Base-by-base conservation (phyloP, 2,113 vertebrate species). In the Strigops habroptila region DNA sequence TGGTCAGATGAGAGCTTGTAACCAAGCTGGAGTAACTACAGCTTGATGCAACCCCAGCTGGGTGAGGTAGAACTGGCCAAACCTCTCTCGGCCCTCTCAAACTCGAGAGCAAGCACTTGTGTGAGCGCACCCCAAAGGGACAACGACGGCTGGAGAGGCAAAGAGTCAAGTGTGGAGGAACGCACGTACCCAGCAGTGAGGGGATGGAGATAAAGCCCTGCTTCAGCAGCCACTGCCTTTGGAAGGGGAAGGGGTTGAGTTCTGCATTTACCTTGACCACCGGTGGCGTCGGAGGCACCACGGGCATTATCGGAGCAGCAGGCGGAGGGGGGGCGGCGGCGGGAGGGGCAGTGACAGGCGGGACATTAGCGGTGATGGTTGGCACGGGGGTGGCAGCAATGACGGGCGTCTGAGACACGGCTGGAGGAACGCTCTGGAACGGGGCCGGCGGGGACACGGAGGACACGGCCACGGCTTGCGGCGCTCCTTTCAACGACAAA, bases 361-460 rank as follows among this genome's bases (percentile, higher is more conserved):
- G 95, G 92, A 98, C 63, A 30, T 97, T 98, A 8, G 99, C 96
- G 1, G 98, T 97, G 95, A 98, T 99, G 96, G 99, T 98, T 97
- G 98, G 98, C 96, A 99, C 98, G 1, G 99, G 99, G 57, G 99
- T 99, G 95, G 98, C 98, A 3, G 99, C 99, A 79, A 99, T 99
- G 93, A 99, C 99, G 1, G 99, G 99, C 21, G 99, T 99, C 98
- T 99, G 99, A 43, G 99, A 98, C 39, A 97, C 97, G 1, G 97
- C 94, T 22, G 99, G 98, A 79, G 99, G 98, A 33, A 98, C 98
- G 24, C 55, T 99, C 86, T 99, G 97, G 95, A 98, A 98, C 69
- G 98, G 98, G 28, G 99, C 93, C 6, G 99, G 98, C 7, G 99
- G 98, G 63, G 98, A 98, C 53, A 98, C 98, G 1, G 99, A 99